Evolutionary conservation across 2,113 vertebrate species (phyloP).

Genomic region (Petrocephalus zakoni): DNA sequence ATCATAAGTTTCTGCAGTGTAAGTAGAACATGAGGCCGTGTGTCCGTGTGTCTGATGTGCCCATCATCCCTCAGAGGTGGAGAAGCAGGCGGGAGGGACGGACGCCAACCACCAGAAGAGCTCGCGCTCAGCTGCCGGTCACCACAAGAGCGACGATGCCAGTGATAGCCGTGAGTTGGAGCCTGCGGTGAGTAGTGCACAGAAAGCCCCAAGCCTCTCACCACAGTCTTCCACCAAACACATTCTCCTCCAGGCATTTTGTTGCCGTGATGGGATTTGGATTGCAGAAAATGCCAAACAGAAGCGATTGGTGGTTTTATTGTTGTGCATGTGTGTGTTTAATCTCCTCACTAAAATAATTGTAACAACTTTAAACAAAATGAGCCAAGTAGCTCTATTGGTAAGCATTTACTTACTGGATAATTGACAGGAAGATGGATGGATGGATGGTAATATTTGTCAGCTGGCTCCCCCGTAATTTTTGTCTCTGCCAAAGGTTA

Average conservation of each 20-base stretch:
- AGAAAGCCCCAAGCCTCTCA: background rate
- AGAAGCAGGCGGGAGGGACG: conserved; percentile 57
- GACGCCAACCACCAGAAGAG: conserved; percentile 44
- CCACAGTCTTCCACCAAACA: background rate
- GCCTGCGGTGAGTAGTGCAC: conserved; percentile 49
- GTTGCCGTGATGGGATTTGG: background rate
- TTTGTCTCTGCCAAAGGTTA: background rate
- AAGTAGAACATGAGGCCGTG: background rate
- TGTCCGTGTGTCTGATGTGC: background rate
- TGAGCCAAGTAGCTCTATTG: background rate
- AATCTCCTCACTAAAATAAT: background rate
- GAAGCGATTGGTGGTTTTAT: background rate
- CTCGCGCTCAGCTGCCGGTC: conserved; percentile 13
- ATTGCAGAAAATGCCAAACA: background rate
- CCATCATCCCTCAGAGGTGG: conserved; percentile 54
- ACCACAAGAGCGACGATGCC: conserved; percentile 54
- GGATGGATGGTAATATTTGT: background rate
- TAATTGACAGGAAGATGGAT: background rate
- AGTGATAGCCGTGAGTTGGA: conserved; percentile 69
- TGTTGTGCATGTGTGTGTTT: background rate
- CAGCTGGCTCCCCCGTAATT: background rate
- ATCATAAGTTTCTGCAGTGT: background rate
- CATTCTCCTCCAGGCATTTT: background rate
- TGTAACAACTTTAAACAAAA: background rate
- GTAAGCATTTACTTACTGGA: background rate